Base-by-base conservation (phyloP, 1,140 invertebrate genomes). In the Bombus soroeensis region DNA sequence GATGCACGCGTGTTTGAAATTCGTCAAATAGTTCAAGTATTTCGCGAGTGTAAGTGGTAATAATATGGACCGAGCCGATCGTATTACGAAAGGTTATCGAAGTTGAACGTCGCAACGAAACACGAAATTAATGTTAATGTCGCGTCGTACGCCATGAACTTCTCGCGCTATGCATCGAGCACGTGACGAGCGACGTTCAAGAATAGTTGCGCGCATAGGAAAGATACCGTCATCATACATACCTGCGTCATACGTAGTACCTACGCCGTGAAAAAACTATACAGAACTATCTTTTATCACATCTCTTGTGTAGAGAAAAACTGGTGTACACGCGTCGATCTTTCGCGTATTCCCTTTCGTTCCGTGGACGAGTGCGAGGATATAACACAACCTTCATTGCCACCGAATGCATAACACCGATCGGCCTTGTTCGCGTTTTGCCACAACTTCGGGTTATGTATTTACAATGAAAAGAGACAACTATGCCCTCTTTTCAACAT, bases 341-440 rank as follows among this genome's bases (percentile, higher is more conserved):
- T 6, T 53, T 34, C 15, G 43, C 5, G n/a, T 43, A 34, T 64
- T 43, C n/a, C 8, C 37, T 15, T 22, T 37, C 22, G 15, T 22
- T 37, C 80, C 0, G n/a, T 2, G 8, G 57, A 81, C 37, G 22
- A 62, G 37, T 39, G 37, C 13, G 12, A 75, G 53, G 70, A 43
- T 37, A 47, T 82, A 64, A 74, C 39, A 75, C 81, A 75, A 66
- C 57, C 81, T 43, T 73, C n/a, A 12, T 79, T 79, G 62, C 62
- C 57, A 28, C 75, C 39, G 57, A 77, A 68, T 66, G 34, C 41
- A 5, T 79, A 47, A 53, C n/a, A 13, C 13, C 39, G n/a, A 64
- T 43, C 71, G 81, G 74, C 80, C 80, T 81, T 73, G 66, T 59
- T 75, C 81, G 37, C n/a, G 9, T 82, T 73, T 47, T 22, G 28